Evolutionary conservation across 2,113 vertebrate genomes (phyloP).

Genomic region (Bolborhynchus lineola): DNA sequence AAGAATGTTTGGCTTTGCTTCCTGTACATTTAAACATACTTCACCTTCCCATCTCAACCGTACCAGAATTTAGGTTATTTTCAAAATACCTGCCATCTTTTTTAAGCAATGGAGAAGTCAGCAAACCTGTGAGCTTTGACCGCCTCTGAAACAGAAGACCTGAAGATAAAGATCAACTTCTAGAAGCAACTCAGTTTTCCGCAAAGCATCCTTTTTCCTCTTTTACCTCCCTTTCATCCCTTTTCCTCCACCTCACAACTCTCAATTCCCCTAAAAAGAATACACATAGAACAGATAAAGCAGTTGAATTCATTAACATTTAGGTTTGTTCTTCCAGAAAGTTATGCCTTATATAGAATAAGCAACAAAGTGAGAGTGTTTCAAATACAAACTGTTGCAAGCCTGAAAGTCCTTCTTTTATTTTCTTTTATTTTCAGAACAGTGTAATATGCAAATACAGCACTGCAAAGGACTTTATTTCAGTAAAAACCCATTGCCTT

Average conservation of each 20-base stretch:
- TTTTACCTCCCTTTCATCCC: background rate
- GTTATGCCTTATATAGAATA: slow-evolving; percentile 2
- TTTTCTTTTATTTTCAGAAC: slow-evolving; percentile 29
- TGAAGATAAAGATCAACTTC: background rate
- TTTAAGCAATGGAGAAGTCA: background rate
- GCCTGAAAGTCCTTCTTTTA: background rate
- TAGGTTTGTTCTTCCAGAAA: slow-evolving; percentile 29
- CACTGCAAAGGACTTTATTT: background rate
- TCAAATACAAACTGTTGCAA: background rate
- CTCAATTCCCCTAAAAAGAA: background rate
- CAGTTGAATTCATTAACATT: slow-evolving; percentile 45
- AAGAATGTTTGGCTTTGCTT: background rate
- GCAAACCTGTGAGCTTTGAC: background rate
- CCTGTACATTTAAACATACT: background rate
- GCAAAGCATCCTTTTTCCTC: background rate
- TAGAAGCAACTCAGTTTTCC: background rate
- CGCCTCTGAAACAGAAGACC: background rate
- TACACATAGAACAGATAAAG: background rate
- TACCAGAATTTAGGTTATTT: background rate
- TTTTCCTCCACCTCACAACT: background rate
- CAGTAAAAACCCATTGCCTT: background rate
- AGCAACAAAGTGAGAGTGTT: background rate
- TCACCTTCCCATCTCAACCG: background rate
- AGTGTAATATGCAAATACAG: background rate
- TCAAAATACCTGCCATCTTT: background rate